Percentiles rank a stretch among this genome's conserved stretches.
phyloP scores from a whole-genome alignment of 2,113 vertebrate species.

The Mirounga angustirostris region DNA sequence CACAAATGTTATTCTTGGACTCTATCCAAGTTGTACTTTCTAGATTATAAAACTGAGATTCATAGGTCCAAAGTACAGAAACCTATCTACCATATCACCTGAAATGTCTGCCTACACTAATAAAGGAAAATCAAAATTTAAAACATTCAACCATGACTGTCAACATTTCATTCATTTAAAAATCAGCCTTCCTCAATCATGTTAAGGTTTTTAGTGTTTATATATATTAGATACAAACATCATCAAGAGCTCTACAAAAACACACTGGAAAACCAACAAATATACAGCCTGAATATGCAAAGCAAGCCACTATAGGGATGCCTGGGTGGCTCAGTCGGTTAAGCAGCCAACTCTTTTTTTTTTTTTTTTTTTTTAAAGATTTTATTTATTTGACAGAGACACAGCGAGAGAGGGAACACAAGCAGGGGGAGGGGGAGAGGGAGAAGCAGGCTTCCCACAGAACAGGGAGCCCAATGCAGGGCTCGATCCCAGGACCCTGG shows the following conservation, averaged over 20 bases:
- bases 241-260: background rate
- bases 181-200: background rate
- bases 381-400: too few relatives aligned
- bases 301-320: background rate
- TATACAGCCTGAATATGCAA: background rate
- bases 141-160: background rate
- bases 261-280: background rate
- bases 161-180: background rate
- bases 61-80: background rate
- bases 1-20: background rate
- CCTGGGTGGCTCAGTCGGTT: background rate
- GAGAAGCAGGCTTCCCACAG: too few relatives aligned
- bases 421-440: too few relatives aligned
- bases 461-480: too few relatives aligned
- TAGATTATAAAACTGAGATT: background rate
- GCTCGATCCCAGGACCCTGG: too few relatives aligned
- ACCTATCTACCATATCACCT: background rate
- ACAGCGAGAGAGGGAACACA: too few relatives aligned
- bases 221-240: background rate
- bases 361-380: too few relatives aligned
- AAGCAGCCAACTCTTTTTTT: background rate
- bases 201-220: conserved; percentile 14
- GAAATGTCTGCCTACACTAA: background rate
- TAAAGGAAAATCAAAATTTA: background rate
- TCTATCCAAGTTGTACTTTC: background rate